Evolutionary conservation across 2,797 vertebrate genomes (phyloP).

Genomic region (Parotocinclus haroldoi): DNA sequence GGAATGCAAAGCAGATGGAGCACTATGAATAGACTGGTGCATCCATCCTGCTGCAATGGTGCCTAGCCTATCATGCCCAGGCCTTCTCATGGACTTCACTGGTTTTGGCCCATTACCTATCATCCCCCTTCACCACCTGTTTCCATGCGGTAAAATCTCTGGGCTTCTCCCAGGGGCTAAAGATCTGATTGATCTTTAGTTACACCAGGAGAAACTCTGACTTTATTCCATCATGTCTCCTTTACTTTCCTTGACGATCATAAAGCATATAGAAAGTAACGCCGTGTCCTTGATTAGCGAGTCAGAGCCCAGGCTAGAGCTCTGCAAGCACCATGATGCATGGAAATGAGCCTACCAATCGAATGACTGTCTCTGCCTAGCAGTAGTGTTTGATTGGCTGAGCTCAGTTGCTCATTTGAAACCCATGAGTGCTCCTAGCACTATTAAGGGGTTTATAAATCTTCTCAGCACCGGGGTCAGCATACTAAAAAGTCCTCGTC

Average conservation of each 20-base stretch:
- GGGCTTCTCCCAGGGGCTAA: slow-evolving; percentile 29
- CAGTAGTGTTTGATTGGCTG: slow-evolving; percentile 34
- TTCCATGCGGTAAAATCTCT: slow-evolving; percentile 31
- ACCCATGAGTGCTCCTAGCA: slow-evolving; percentile 26
- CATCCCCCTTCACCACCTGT: slow-evolving; percentile 53
- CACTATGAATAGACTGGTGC: slow-evolving; percentile 61
- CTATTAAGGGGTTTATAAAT: slow-evolving; percentile 37
- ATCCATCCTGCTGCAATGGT: slow-evolving; percentile 64
- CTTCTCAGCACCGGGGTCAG: slow-evolving; percentile 23
- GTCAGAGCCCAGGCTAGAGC: slow-evolving; percentile 7
- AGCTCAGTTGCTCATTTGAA: slow-evolving; percentile 25
- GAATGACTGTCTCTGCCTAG: slow-evolving; percentile 14
- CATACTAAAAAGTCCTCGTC: slow-evolving; percentile 24
- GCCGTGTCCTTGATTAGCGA: slow-evolving; percentile 4
- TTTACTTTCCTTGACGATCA: neutral
- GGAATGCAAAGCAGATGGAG: slow-evolving; percentile 58
- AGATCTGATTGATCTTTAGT: slow-evolving; percentile 23
- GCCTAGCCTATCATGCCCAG: slow-evolving; percentile 54
- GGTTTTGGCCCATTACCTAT: slow-evolving; percentile 51
- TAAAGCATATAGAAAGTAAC: neutral
- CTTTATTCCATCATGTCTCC: neutral
- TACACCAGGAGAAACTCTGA: slow-evolving; percentile 17
- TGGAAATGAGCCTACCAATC: slow-evolving; percentile 34
- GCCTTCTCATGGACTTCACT: slow-evolving; percentile 43
- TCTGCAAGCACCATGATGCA: slow-evolving; percentile 20